Evolutionary conservation across 2,888 invertebrate genomes (phyloP).

Genomic region (Chrysomela aeneicollis): DNA sequence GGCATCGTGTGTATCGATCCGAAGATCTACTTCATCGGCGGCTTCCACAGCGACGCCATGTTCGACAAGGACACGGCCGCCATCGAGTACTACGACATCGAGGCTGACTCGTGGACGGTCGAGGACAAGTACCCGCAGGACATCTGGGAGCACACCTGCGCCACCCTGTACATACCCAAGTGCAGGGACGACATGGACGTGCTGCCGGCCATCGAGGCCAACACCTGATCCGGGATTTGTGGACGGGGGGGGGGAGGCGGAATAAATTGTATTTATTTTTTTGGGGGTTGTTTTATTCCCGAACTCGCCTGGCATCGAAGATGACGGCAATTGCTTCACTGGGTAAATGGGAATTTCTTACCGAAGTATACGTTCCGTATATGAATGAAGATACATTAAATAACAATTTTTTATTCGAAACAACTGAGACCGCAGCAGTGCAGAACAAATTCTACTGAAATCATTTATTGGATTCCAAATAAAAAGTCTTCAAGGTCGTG

Average conservation of each 20-base stretch:
- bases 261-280: constrained; percentile 13
- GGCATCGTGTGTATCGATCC: constrained; percentile 70
- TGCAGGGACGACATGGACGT: constrained; percentile 53
- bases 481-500: too few relatives aligned
- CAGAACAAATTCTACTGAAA: too few relatives aligned
- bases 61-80: constrained; percentile 72
- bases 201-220: constrained; percentile 41
- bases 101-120: constrained; percentile 68
- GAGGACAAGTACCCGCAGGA: constrained; percentile 72
- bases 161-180: constrained; percentile 72
- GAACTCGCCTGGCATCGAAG: too few relatives aligned
- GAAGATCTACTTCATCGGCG: constrained; percentile 74
- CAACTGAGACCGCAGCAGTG: too few relatives aligned
- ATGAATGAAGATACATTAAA: too few relatives aligned
- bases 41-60: constrained; percentile 72
- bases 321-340: too few relatives aligned
- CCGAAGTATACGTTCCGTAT: too few relatives aligned
- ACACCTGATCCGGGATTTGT: constrained; percentile 10
- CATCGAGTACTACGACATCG: constrained; percentile 73
- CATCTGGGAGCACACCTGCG: constrained; percentile 77
- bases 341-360: too few relatives aligned
- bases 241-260: not conserved
- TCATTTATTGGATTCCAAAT: too few relatives aligned
- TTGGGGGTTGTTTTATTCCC: not conserved
- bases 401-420: too few relatives aligned